phyloP scores from a whole-genome alignment of 2,888 invertebrate genomes.

The Sinhomidia bicolor region DNA sequence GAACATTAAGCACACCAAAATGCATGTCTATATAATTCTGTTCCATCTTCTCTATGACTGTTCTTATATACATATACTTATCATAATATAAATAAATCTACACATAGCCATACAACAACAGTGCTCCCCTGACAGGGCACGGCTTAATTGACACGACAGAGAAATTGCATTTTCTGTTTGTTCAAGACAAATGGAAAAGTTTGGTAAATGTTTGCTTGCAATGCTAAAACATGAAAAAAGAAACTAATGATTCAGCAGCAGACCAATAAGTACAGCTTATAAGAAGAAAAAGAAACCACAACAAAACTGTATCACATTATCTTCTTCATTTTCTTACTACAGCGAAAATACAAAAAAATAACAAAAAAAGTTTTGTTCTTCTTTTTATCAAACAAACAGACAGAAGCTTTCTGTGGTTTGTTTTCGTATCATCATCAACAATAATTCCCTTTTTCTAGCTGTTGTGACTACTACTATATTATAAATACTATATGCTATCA shows the following conservation, averaged over 20 bases:
- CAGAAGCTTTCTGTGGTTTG: slow-evolving; percentile 20
- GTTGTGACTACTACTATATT: too few relatives aligned
- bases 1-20: neutral
- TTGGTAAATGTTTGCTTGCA: slow-evolving; percentile 66
- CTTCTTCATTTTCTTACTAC: neutral
- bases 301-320: slow-evolving; percentile 16
- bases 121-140: slow-evolving; percentile 20
- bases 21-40: too few relatives aligned
- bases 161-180: slow-evolving; percentile 72
- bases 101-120: too few relatives aligned
- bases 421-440: neutral
- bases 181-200: slow-evolving; percentile 68
- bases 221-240: neutral
- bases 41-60: too few relatives aligned
- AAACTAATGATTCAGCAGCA: slow-evolving; percentile 10
- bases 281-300: neutral
- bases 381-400: neutral
- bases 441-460: slow-evolving; percentile 23
- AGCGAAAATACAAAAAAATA: neutral
- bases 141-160: slow-evolving; percentile 56
- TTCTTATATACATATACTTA: too few relatives aligned
- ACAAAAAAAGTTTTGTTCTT: neutral
- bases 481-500: too few relatives aligned
- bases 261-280: neutral
- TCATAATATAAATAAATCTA: too few relatives aligned